Evolutionary conservation across 1,140 invertebrate species (phyloP).

Genomic region (Steinernema feltiae): DNA sequence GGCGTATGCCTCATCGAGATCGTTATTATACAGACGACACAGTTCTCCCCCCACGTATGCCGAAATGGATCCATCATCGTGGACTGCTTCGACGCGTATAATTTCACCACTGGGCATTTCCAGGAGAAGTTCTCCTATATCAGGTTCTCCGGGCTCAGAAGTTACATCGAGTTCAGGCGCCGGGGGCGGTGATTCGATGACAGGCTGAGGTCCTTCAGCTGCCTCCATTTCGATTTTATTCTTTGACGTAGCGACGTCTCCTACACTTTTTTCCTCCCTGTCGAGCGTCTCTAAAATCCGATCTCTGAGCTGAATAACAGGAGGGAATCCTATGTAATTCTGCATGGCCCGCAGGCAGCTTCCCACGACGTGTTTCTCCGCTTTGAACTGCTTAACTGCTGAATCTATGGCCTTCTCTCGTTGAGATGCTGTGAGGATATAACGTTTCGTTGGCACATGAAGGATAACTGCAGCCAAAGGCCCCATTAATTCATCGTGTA

Average conservation of each 20-base stretch:
- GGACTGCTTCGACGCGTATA: not conserved
- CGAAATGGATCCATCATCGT: not conserved
- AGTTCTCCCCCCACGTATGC: not conserved
- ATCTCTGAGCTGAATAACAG: not conserved
- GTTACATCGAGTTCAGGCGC: not conserved
- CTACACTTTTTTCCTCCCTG: not conserved
- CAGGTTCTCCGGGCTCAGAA: not conserved
- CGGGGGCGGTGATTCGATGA: not conserved
- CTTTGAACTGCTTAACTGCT: not conserved
- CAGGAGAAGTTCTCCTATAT: not conserved
- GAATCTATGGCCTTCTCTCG: not conserved
- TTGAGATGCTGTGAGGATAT: not conserved
- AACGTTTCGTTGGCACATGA: not conserved
- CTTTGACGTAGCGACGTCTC: not conserved
- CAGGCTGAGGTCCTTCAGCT: not conserved
- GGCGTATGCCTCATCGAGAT: not conserved
- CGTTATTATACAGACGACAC: not conserved
- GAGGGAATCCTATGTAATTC: constrained; percentile 5
- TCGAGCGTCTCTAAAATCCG: not conserved
- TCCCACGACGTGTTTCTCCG: not conserved
- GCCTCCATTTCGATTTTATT: not conserved
- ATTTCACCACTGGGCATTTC: not conserved
- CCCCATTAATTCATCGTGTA: not conserved
- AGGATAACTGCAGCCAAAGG: not conserved
- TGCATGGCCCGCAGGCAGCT: not conserved